phyloP scores from a whole-genome alignment of 2,888 invertebrate species.

The Oligia strigilis region DNA sequence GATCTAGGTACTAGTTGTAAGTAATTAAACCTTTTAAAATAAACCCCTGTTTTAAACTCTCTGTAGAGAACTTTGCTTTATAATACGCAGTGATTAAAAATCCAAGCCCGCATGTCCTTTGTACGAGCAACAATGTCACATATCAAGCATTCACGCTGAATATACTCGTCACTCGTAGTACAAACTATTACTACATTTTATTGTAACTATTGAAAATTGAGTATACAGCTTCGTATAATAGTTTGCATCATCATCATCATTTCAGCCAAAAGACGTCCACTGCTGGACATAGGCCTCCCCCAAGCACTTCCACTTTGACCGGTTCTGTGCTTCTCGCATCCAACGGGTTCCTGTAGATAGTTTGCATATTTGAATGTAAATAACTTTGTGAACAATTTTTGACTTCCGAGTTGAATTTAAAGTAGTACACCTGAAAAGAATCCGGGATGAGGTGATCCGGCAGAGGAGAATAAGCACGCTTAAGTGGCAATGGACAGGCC shows the following conservation, averaged over 20 bases:
- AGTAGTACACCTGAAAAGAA: no score
- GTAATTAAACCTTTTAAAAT: neutral
- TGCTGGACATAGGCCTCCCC: no score
- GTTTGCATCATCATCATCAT: no score
- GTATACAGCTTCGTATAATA: neutral
- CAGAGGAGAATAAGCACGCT: no score
- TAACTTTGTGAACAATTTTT: neutral
- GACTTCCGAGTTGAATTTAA: neutral
- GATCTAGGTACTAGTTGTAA: neutral
- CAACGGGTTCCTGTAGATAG: no score
- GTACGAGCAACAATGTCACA: conserved; percentile 46
- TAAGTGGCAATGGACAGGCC: no score
- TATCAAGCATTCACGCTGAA: conserved; percentile 35
- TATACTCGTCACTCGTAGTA: conserved; percentile 31
- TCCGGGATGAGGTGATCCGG: no score
- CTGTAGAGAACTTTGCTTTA: conserved; percentile 19
- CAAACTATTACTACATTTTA: neutral
- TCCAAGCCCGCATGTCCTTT: conserved; percentile 57
- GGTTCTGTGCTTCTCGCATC: no score
- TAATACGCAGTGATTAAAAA: conserved; percentile 56
- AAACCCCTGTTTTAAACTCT: conserved; percentile 15
- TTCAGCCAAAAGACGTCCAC: no score
- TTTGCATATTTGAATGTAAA: neutral
- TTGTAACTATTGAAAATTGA: conserved; percentile 9
- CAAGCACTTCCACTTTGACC: no score